Conservation (phyloP, 2,113 vertebrate species). For the Suricata suricatta region DNA sequence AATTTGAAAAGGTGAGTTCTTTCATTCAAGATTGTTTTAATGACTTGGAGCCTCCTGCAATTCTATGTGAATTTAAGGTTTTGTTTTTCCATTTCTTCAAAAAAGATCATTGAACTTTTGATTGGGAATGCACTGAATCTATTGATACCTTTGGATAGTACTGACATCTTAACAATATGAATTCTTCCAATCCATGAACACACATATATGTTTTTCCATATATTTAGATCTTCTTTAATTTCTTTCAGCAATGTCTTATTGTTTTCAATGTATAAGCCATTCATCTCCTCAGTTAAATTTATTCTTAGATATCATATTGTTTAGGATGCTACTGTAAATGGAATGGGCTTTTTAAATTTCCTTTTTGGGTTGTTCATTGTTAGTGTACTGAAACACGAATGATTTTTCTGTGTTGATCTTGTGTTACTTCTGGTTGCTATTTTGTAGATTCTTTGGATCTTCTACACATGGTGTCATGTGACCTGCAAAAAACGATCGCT, state of each 20-base stretch:
- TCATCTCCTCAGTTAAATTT: background rate
- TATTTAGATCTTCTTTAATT: background rate
- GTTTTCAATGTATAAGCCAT: background rate
- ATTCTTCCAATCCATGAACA: background rate
- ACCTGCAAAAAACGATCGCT: background rate
- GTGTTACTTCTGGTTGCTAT: background rate
- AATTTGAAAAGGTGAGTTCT: background rate
- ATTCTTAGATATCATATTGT: background rate
- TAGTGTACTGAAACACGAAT: background rate
- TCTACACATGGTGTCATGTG: background rate
- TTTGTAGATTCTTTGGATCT: background rate
- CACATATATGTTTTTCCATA: background rate
- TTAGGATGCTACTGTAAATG: background rate
- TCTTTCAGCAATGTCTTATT: background rate
- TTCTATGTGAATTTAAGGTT: background rate
- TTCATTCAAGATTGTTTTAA: background rate
- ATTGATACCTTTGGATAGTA: background rate
- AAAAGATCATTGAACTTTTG: background rate
- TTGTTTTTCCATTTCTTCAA: background rate
- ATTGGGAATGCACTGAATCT: background rate
- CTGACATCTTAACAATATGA: background rate
- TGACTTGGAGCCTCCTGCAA: background rate
- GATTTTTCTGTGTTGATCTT: background rate
- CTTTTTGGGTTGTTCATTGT: background rate
- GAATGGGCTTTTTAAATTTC: background rate